A percentile compares a stretch with the other conserved stretches of the same genome.
These are phyloP conservation scores for Dendrolimus pini DNA, from an alignment of 2,888 invertebrate genomes.

Conservation along the genomic window DNA sequence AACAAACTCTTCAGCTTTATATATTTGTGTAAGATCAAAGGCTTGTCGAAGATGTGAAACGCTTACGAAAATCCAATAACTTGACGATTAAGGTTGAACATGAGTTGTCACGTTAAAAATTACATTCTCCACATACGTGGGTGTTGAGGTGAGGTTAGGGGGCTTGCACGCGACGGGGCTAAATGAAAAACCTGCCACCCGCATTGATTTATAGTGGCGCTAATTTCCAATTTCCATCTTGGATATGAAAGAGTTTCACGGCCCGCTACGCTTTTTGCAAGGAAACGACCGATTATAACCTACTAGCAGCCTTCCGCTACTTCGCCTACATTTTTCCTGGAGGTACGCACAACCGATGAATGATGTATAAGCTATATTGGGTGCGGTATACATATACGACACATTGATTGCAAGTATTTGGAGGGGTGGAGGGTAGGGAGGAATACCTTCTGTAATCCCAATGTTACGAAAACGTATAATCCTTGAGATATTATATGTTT, in stretches of 20 bases:
- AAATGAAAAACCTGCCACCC: conserved; percentile 44
- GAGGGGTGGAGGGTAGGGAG: too few species aligned
- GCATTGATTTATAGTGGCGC: conserved; percentile 40
- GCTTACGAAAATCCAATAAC: not conserved
- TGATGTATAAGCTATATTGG: too few species aligned
- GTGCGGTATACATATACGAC: too few species aligned
- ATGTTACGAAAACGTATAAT: too few species aligned
- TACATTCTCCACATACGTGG: not conserved
- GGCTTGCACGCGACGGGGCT: conserved; percentile 10
- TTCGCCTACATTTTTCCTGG: too few species aligned
- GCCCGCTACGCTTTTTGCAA: not conserved
- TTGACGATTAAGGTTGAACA: not conserved
- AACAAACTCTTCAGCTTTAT: too few species aligned
- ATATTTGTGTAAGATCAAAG: too few species aligned
- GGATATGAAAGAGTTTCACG: conserved; percentile 1
- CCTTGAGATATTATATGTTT: too few species aligned
- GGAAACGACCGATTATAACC: not conserved
- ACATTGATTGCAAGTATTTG: too few species aligned
- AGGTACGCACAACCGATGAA: too few species aligned
- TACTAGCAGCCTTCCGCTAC: not conserved
- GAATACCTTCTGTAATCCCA: too few species aligned
- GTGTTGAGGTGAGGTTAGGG: not conserved
- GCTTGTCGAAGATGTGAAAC: not conserved
- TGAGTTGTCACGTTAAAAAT: not conserved
- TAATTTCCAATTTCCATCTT: conserved; percentile 41